Percentiles rank a stretch among this genome's conserved stretches.
phyloP scores from a whole-genome alignment of 1,140 invertebrate genomes.

The Pantala flavescens region DNA sequence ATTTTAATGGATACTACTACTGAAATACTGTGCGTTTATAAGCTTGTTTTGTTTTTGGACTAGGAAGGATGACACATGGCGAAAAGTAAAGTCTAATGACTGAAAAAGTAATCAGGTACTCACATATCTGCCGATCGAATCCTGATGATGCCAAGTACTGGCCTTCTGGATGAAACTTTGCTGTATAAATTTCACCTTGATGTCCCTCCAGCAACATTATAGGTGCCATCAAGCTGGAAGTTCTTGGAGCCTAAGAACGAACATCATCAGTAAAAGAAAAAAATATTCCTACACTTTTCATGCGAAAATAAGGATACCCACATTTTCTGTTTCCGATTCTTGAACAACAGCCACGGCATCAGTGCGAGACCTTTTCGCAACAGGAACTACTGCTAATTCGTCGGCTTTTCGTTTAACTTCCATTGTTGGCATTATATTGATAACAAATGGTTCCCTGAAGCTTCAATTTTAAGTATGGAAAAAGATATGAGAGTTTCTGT shows the following conservation, averaged over 20 bases:
- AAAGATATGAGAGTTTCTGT: not conserved
- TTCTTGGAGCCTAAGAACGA: constrained; percentile 52
- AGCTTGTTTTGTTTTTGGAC: no score
- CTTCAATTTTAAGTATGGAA: not conserved
- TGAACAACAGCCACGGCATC: constrained; percentile 51
- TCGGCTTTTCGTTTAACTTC: constrained; percentile 56
- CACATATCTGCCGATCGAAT: constrained; percentile 95
- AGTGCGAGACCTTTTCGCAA: constrained; percentile 55
- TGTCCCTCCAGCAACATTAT: constrained; percentile 97
- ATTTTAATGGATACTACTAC: no score
- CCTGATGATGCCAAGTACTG: constrained; percentile 87
- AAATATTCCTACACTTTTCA: constrained; percentile 16
- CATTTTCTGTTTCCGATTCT: constrained; percentile 52
- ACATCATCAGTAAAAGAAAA: constrained; percentile 19
- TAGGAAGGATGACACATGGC: constrained; percentile 96
- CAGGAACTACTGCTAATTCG: constrained; percentile 46
- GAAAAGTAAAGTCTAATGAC: constrained; percentile 44
- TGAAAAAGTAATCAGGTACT: constrained; percentile 36
- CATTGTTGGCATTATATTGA: constrained; percentile 23
- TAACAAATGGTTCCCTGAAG: not conserved
- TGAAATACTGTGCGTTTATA: no score
- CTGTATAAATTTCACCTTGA: constrained; percentile 87
- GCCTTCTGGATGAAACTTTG: constrained; percentile 94
- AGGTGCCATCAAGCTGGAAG: constrained; percentile 80
- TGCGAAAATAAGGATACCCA: constrained; percentile 29